Conservation (phyloP, 2,888 invertebrate genomes). For the Drosophila bunnanda region DNA sequence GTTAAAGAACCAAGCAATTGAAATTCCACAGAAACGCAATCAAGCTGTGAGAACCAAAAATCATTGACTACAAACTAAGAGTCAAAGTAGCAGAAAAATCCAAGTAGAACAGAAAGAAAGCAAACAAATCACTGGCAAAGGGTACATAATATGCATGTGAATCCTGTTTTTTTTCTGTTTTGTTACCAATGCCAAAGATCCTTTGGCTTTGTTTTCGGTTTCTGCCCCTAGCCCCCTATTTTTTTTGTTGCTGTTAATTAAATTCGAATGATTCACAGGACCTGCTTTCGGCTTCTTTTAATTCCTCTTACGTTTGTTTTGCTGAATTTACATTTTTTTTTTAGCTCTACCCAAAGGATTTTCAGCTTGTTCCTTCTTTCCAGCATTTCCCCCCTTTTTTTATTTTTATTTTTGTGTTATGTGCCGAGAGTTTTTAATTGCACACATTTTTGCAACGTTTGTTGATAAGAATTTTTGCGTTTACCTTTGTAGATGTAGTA, state of each 20-base stretch:
- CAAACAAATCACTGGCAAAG: slow-evolving; percentile 18
- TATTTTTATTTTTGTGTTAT: slow-evolving; percentile 9
- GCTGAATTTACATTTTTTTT: slow-evolving; percentile 55
- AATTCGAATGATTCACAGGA: slow-evolving; percentile 68
- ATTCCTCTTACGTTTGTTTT: slow-evolving; percentile 36
- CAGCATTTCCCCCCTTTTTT: not conserved
- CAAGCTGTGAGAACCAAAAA: slow-evolving; percentile 4
- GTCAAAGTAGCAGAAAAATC: slow-evolving; percentile 8
- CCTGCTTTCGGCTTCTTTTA: slow-evolving; percentile 40
- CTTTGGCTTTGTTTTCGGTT: slow-evolving; percentile 38
- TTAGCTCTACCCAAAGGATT: slow-evolving; percentile 2
- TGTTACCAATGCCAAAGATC: slow-evolving; percentile 20
- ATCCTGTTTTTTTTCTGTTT: slow-evolving; percentile 7
- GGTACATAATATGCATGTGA: slow-evolving; percentile 40
- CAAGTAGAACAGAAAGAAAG: not conserved
- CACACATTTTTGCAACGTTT: slow-evolving; percentile 47
- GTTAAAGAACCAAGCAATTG: not conserved
- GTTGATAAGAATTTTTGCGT: slow-evolving; percentile 38
- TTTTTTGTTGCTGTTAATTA: slow-evolving; percentile 62
- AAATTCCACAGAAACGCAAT: slow-evolving; percentile 35
- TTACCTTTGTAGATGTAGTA: slow-evolving; percentile 16
- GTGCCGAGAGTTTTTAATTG: slow-evolving; percentile 50
- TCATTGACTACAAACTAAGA: slow-evolving; percentile 16
- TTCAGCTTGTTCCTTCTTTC: slow-evolving; percentile 9
- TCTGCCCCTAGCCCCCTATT: not conserved